These are phyloP conservation scores for Andrena chrysosceles DNA, from an alignment of 2,888 invertebrate genomes.

Conservation along the genomic window DNA sequence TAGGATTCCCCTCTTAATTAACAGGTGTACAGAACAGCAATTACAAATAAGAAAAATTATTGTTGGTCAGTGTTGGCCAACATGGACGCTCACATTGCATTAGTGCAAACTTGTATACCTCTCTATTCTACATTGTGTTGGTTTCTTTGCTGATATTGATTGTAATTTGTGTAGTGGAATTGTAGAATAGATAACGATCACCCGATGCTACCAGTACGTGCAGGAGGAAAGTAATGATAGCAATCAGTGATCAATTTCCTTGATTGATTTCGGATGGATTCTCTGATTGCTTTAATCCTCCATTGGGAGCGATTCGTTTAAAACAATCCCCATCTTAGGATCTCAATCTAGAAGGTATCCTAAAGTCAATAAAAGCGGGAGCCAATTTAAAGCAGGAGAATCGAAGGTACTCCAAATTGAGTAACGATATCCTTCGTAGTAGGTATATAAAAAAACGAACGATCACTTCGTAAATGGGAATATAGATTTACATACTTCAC, in stretches of 20 bases:
- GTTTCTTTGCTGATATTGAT: neutral
- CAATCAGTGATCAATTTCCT: constrained; percentile 47
- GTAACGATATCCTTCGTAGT: too few species aligned
- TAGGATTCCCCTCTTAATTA: too few species aligned
- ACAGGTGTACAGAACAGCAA: too few species aligned
- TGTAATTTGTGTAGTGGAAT: constrained; percentile 31
- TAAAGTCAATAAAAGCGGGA: too few species aligned
- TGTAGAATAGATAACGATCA: constrained; percentile 32
- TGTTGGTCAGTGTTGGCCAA: too few species aligned
- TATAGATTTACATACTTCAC: too few species aligned
- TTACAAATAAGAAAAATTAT: too few species aligned
- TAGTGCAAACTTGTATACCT: neutral
- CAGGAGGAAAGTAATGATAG: constrained; percentile 44
- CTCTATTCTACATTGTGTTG: neutral
- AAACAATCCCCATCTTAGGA: constrained; percentile 16
- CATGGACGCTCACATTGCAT: neutral
- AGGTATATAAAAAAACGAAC: too few species aligned
- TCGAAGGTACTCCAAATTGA: too few species aligned
- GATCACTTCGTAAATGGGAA: too few species aligned
- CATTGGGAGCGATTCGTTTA: neutral
- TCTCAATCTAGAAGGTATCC: too few species aligned
- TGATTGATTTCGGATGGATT: constrained; percentile 53
- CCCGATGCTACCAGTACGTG: constrained; percentile 5
- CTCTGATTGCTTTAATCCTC: constrained; percentile 35
- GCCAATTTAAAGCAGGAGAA: too few species aligned